Conservation (phyloP, 2,113 vertebrate species). For the Phaethornis superciliosus region DNA sequence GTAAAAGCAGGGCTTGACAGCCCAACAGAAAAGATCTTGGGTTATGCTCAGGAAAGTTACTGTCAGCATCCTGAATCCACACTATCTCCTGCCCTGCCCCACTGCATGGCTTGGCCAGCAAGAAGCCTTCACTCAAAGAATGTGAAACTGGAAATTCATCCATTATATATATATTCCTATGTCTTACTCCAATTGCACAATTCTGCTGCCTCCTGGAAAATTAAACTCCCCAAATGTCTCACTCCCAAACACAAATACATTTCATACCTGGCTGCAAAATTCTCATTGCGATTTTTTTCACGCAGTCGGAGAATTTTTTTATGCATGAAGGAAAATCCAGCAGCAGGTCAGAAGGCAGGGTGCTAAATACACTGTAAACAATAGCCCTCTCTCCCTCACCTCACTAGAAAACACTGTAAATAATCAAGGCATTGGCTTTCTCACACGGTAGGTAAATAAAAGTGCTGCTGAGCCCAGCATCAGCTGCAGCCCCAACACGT, state of each 20-base stretch:
- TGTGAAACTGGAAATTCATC: not conserved
- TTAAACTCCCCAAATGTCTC: not conserved
- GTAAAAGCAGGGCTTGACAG: not conserved
- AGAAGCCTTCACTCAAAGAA: not conserved
- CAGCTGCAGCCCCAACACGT: constrained; percentile 31
- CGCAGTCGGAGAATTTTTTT: not conserved
- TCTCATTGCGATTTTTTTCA: not conserved
- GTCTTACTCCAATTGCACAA: not conserved
- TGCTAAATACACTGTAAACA: not conserved
- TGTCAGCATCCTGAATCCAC: constrained; percentile 8
- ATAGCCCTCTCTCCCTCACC: not conserved
- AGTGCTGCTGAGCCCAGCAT: constrained; percentile 9
- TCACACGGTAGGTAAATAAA: not conserved
- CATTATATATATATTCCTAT: not conserved
- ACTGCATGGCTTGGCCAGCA: not conserved
- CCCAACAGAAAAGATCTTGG: not conserved
- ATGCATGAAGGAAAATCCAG: not conserved
- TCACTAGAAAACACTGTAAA: not conserved
- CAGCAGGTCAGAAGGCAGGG: not conserved
- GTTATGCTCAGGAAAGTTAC: constrained; percentile 39
- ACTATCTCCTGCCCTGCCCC: not conserved
- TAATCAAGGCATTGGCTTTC: not conserved
- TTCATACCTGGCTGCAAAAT: not conserved
- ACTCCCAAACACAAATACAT: not conserved
- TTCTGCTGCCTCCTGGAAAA: not conserved